Conservation (phyloP, 2,113 vertebrate genomes). For the Gallinago paraguaiae region DNA sequence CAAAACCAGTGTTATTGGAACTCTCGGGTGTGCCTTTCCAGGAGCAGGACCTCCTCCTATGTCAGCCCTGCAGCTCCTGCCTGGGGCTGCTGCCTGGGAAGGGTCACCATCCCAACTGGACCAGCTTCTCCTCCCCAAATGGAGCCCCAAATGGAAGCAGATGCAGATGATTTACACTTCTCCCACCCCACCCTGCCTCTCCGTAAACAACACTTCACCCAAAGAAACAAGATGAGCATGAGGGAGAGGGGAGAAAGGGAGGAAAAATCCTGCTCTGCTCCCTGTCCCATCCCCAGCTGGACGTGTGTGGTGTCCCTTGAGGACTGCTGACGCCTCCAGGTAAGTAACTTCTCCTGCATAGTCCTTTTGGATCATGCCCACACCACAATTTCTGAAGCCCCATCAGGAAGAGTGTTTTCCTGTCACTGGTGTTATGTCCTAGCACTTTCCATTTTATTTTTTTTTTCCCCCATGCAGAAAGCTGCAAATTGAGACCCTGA, state of each 20-base stretch:
- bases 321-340: background rate
- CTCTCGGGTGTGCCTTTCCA: rapidly evolving
- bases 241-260: background rate
- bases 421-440: background rate
- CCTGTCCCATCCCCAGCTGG: background rate
- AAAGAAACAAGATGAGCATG: background rate
- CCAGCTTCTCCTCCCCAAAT: background rate
- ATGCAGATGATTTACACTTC: background rate
- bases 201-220: background rate
- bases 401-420: background rate
- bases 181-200: background rate
- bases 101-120: background rate
- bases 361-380: background rate
- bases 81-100: background rate
- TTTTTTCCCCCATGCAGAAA: background rate
- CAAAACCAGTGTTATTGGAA: background rate
- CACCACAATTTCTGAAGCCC: rapidly evolving
- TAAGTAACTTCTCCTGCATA: background rate
- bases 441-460: background rate
- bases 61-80: background rate
- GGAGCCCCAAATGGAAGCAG: background rate
- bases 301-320: rapidly evolving
- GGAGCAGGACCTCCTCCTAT: background rate
- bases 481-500: background rate
- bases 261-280: background rate